Conservation (phyloP, 2,113 vertebrate genomes). For the Periophthalmodon schlosseri region DNA sequence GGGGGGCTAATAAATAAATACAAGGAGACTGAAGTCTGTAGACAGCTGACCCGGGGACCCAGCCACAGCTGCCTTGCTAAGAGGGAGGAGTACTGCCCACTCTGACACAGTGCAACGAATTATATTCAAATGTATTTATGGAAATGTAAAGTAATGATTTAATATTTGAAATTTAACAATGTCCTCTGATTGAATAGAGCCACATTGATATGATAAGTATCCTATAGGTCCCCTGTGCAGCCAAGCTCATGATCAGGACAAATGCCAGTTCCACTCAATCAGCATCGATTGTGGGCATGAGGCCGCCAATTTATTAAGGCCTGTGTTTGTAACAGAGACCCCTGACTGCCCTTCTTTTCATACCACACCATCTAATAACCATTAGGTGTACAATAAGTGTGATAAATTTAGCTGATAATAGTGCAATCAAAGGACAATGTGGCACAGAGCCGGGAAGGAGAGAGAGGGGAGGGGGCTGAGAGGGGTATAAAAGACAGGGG, state of each 20-base stretch:
- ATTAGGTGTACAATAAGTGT: constrained; percentile 27
- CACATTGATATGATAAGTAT: background rate
- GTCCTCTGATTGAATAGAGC: constrained; percentile 6
- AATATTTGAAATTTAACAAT: background rate
- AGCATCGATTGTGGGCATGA: constrained; percentile 21
- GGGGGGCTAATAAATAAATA: background rate
- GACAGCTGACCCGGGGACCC: background rate
- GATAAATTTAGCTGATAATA: constrained; percentile 35
- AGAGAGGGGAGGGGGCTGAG: constrained; percentile 42
- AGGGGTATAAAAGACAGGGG: constrained; percentile 51
- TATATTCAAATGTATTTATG: constrained; percentile 1
- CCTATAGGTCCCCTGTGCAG: constrained; percentile 1
- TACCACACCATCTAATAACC: constrained; percentile 38
- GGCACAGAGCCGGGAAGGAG: constrained; percentile 31
- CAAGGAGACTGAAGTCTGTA: background rate
- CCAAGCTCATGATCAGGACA: constrained; percentile 13
- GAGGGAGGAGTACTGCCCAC: background rate
- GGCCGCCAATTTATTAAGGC: constrained; percentile 18
- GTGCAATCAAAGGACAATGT: constrained; percentile 39
- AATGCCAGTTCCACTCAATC: constrained; percentile 27
- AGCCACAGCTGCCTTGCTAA: background rate
- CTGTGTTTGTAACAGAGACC: constrained; percentile 23
- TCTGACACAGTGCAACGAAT: background rate
- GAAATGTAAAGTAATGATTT: constrained; percentile 1
- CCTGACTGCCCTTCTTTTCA: constrained; percentile 17